Evolutionary conservation across 2,888 invertebrate genomes (phyloP), one percentile per base, ranked within the genome.

Genomic region (Polylopha cassiicola): DNA sequence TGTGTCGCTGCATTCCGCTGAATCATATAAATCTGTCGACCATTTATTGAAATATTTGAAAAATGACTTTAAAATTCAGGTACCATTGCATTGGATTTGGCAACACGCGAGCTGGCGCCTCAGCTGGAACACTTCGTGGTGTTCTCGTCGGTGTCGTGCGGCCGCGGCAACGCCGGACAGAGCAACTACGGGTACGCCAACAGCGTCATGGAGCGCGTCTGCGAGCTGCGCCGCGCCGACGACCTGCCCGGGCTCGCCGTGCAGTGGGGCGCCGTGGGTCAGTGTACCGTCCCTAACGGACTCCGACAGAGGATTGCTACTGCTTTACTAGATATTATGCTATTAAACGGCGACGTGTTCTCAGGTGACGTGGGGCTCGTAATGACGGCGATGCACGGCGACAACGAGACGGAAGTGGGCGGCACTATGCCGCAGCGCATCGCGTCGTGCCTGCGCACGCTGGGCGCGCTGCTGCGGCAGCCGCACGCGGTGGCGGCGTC

Each of bases 101-200:
- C 90, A 4, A 93, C 95, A 0, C 90, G 98, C 42, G 87, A 88
- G 51, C 66, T 92, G 42, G 95, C 95, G 54, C 91, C 93, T 0
- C 89, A 92, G 52, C 75, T 95, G 51, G 96, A 98, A 62, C 93
- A 96, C 87, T 99, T 99, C 72, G 96, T 99, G 33, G 94, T 91
- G 43, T 99, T 98, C 87, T 99, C 99, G 21, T 97, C 97, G 24
- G 94, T 99, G 42, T 95, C 97, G 20, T 97, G 98, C 79, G 99
- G 99, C 7, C 91, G 98, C 53, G 99, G 99, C 46, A 98, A 99
- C 82, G 90, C 94, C 32, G 99, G 99, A 3, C 99, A 99, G 85
- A 90, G 93, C 45, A 99, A 99, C 86, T 99, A 99, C 73, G 99
- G 98, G 37, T 89, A 95, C 57, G 98, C 99, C 37, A 99, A 99